Percentiles rank a stretch among this genome's conserved stretches.
Evolutionary conservation across 2,113 vertebrate genomes (phyloP).

Genomic region (Vidua macroura): DNA sequence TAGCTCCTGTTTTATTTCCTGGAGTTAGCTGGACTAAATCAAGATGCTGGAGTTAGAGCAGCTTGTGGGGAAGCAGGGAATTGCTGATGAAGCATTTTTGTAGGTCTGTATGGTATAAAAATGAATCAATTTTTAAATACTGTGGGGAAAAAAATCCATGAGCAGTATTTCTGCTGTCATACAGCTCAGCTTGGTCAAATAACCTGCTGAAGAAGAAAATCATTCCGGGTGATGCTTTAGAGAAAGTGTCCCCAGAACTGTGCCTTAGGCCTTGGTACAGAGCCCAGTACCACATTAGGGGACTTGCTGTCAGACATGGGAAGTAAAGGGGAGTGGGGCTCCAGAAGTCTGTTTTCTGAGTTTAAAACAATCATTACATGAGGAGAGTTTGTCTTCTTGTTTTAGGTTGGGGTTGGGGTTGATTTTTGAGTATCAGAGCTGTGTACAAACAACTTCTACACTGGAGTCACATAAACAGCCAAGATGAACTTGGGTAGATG

Average conservation of each 20-base stretch:
- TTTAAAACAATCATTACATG: background rate
- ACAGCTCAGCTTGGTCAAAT: background rate
- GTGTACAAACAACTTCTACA: background rate
- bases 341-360: background rate
- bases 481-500: background rate
- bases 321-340: background rate
- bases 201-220: background rate
- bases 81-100: background rate
- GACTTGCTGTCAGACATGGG: accelerated
- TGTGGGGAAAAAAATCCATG: accelerated
- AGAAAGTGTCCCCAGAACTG: background rate
- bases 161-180: background rate
- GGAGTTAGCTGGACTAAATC: background rate
- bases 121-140: background rate
- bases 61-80: background rate
- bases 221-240: background rate
- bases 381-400: background rate
- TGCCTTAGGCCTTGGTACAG: background rate
- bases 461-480: background rate
- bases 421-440: background rate
- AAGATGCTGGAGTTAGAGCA: background rate
- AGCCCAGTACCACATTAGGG: accelerated
- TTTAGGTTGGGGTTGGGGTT: background rate
- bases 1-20: background rate
- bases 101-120: background rate